Percentiles rank a stretch among this genome's conserved stretches.
phyloP scores from a whole-genome alignment of 92 coral and sea anemone species.

The Chrysogorgia sp. region DNA sequence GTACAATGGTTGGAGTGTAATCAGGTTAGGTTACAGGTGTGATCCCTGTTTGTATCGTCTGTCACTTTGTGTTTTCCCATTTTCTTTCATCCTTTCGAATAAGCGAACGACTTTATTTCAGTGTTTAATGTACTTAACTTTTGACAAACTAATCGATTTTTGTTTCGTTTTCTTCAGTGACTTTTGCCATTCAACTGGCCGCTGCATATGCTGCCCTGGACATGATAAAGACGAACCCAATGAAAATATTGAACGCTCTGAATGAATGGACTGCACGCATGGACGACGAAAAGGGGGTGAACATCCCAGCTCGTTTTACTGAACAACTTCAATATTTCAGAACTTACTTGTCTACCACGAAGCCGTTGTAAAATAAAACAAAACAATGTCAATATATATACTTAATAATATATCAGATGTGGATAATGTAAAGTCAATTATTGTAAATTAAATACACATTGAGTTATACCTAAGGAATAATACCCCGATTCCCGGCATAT shows the following conservation, averaged over 20 bases:
- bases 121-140: too few species aligned
- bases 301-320: not conserved
- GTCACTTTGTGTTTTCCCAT: too few species aligned
- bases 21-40: too few species aligned
- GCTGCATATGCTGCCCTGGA: slow-evolving; percentile 75
- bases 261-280: slow-evolving; percentile 56
- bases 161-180: slow-evolving; percentile 55
- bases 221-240: slow-evolving; percentile 78
- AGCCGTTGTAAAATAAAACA: not conserved
- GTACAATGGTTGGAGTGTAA: too few species aligned
- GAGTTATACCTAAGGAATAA: too few species aligned
- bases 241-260: slow-evolving; percentile 51
- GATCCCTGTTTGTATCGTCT: too few species aligned
- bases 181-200: slow-evolving; percentile 72
- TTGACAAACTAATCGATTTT: too few species aligned
- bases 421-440: too few species aligned
- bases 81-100: too few species aligned
- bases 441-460: too few species aligned
- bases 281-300: not conserved
- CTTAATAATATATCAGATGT: not conserved
- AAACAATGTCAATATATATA: not conserved
- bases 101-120: too few species aligned
- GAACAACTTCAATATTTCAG: not conserved
- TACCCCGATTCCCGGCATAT: too few species aligned
- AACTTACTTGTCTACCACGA: not conserved